These are phyloP conservation scores for Chaetodon trifascialis DNA, from an alignment of 2,113 vertebrate species.

Conservation along the genomic window DNA sequence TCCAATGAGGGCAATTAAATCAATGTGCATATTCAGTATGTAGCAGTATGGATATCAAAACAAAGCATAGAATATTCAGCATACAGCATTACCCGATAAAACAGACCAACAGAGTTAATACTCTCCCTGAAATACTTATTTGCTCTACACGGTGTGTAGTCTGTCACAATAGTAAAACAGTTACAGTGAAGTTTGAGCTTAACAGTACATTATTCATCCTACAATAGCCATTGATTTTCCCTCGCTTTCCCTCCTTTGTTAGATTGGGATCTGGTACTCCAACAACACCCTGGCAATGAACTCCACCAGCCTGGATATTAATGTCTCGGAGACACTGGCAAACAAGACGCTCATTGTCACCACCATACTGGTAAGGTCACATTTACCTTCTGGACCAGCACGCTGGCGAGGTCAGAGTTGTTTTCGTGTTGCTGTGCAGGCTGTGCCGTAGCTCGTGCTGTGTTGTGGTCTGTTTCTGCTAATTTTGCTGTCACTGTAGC, in stretches of 20 bases:
- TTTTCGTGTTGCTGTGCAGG: conserved; percentile 33
- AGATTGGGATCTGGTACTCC: conserved; percentile 96
- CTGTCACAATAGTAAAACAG: conserved; percentile 22
- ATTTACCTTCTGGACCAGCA: conserved; percentile 20
- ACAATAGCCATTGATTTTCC: conserved; percentile 61
- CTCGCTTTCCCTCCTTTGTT: conserved; percentile 30
- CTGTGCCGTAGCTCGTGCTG: conserved; percentile 48
- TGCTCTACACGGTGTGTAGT: conserved; percentile 8
- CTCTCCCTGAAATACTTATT: conserved; percentile 26
- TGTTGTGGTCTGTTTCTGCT: conserved; percentile 60
- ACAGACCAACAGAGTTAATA: conserved; percentile 26
- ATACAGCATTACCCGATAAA: conserved; percentile 37
- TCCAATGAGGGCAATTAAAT: conserved; percentile 56
- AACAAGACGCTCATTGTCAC: conserved; percentile 95
- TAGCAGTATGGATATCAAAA: conserved; percentile 33
- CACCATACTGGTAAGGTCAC: conserved; percentile 91
- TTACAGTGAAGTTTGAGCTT: conserved; percentile 24
- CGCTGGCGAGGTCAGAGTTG: conserved; percentile 23
- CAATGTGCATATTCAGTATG: conserved; percentile 21
- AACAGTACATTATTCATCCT: conserved; percentile 58
- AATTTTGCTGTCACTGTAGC: conserved; percentile 66
- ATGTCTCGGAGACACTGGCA: conserved; percentile 90
- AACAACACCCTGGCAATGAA: conserved; percentile 95
- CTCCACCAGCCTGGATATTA: conserved; percentile 92
- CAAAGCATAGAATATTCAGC: conserved; percentile 47